Base-by-base conservation (phyloP, 2,797 vertebrate genomes). In the Euthynnus affinis region DNA sequence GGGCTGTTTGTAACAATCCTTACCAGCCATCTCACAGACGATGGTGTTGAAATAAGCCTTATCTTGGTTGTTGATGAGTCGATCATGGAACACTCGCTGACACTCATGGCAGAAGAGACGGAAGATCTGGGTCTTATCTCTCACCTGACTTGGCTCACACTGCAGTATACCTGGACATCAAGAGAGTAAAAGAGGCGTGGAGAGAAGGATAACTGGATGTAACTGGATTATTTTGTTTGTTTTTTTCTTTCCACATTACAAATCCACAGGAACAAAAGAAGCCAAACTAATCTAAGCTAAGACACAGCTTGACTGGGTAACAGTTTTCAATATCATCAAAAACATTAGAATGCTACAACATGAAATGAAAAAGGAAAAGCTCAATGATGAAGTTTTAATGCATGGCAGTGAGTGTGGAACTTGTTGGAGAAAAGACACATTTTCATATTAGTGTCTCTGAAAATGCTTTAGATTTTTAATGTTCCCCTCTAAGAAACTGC, bases 41-140 rank as follows among this genome's bases (percentile, higher is more conserved):
- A 97, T 96, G 71, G 74, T 76, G 88, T 97, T 93, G 83, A 97
- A 98, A 89, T 96, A 96, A 34, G 89, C 89, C 60, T 98, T 97
- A 80, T 97, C 96, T 87, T 96, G 93, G 42, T 67, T 96, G 89
- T 96, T 96, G 88, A 97, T 97, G 58, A 97, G 93, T 6, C 96
- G 93, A 72, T 97, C 95, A 0, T 96, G 95, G 87, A 98, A 98
- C 25, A 97, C 95, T 29, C 96, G 94, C 89, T 96, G 96, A 85
- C 96, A 96, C 83, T 98, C 95, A 3, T 97, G 96, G 83, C 96
- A 97, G 89, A 96, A 96, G 20, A 97, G 92, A 78, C 95, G 94
- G 87, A 98, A 97, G 74, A 97, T 94, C 78, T 97, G 96, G 1
- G 82, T 92, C 86, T 96, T 93, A 63, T 96, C 95, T 87, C 94